These are phyloP conservation scores for Lasioglossum albipes DNA, from an alignment of 1,140 invertebrate species.

Conservation along the genomic window DNA sequence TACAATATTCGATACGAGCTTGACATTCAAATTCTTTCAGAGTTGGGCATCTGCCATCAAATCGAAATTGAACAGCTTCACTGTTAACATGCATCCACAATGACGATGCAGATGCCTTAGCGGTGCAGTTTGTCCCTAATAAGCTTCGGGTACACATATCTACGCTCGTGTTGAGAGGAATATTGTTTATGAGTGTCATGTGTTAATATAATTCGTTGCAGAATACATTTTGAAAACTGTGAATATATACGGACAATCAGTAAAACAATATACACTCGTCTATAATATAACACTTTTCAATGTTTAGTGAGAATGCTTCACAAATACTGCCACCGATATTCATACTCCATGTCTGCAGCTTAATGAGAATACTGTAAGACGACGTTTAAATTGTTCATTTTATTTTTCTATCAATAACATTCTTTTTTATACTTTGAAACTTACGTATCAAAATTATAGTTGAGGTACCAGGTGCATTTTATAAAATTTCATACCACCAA, in stretches of 20 bases:
- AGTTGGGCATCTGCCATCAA: constrained; percentile 76
- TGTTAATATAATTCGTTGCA: not conserved
- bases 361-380: constrained; percentile 6
- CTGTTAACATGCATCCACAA: constrained; percentile 65
- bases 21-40: constrained; percentile 78
- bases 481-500: no score
- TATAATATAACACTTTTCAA: not conserved
- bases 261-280: not conserved
- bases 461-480: not conserved
- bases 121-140: constrained; percentile 69
- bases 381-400: not conserved
- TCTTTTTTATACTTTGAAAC: not conserved
- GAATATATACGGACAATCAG: not conserved
- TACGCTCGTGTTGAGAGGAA: constrained; percentile 17
- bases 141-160: constrained; percentile 64
- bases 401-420: not conserved
- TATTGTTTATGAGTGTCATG: constrained; percentile 8
- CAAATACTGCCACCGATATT: no score
- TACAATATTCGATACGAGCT: constrained; percentile 63
- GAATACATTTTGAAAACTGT: not conserved
- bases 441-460: not conserved
- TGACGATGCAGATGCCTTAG: constrained; percentile 59
- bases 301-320: not conserved
- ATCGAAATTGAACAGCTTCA: constrained; percentile 71
- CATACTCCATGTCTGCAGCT: not conserved